Conservation (phyloP, 2,888 invertebrate species). For the Gymnoscelis rufifasciata region DNA sequence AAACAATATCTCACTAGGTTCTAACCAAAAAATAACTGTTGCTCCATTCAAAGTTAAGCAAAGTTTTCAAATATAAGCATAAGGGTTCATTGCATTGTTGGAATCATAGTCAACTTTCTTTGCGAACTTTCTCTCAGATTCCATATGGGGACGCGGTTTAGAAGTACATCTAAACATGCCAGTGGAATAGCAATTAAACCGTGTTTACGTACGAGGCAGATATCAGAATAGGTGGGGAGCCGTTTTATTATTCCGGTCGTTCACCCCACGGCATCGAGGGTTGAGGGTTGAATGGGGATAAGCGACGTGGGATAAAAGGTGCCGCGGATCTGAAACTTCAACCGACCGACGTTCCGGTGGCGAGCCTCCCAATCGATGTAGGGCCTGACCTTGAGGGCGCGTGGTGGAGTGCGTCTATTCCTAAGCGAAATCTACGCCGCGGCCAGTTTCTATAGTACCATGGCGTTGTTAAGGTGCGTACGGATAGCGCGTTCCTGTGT, state of each 20-base stretch:
- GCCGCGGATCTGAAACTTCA: not conserved
- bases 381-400: not conserved
- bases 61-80: not conserved
- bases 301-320: slow-evolving; percentile 14
- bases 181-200: slow-evolving; percentile 1
- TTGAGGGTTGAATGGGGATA: slow-evolving; percentile 18
- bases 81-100: not conserved
- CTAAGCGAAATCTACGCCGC: not conserved
- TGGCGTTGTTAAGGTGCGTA: too few species aligned
- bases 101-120: not conserved
- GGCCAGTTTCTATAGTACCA: too few species aligned
- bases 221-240: slow-evolving; percentile 16
- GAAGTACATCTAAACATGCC: too few species aligned
- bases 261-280: slow-evolving; percentile 17
- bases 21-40: too few species aligned
- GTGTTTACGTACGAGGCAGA: slow-evolving; percentile 11
- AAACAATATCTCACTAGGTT: too few species aligned
- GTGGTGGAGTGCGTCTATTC: not conserved
- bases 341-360: slow-evolving; percentile 1
- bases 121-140: not conserved
- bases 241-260: slow-evolving; percentile 25
- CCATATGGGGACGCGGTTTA: not conserved
- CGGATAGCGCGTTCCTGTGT: too few species aligned
- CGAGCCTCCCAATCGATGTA: not conserved
- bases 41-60: too few species aligned